Evolutionary conservation across 2,888 invertebrate genomes (phyloP).

Genomic region (Leptothorax acervorum): DNA sequence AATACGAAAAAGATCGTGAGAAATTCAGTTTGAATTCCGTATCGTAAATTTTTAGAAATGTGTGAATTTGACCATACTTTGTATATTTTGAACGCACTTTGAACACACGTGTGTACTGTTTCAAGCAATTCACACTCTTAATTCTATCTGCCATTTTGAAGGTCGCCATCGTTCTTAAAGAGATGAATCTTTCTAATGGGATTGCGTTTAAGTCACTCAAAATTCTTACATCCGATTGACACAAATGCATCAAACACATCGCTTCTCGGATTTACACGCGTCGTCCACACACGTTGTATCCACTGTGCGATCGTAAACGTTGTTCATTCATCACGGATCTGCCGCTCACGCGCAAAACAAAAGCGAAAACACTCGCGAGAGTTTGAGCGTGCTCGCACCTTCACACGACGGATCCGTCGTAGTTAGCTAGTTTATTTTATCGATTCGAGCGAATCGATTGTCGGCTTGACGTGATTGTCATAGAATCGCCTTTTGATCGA

Average conservation of each 20-base stretch:
- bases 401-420: slow-evolving; percentile 74
- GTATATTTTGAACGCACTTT: background rate
- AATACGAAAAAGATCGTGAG: background rate
- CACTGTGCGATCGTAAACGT: background rate
- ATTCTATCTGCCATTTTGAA: slow-evolving; percentile 5
- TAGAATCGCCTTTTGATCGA: slow-evolving; percentile 6
- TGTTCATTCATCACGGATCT: background rate
- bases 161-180: background rate
- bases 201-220: background rate
- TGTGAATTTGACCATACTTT: background rate
- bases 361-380: slow-evolving; percentile 26
- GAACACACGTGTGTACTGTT: background rate
- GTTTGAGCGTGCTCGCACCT: slow-evolving; percentile 56
- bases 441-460: slow-evolving; percentile 53
- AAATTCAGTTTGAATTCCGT: background rate
- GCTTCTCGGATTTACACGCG: background rate
- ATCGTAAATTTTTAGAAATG: background rate
- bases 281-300: background rate
- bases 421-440: slow-evolving; percentile 77
- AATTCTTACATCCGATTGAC: background rate
- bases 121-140: background rate
- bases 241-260: background rate
- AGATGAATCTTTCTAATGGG: background rate
- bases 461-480: background rate
- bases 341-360: background rate